Evolutionary conservation across 37 sponge, comb jelly and placozoan species (phyloP), one percentile per base, ranked within the genome.

Genomic region (Theonella swinhoei): DNA sequence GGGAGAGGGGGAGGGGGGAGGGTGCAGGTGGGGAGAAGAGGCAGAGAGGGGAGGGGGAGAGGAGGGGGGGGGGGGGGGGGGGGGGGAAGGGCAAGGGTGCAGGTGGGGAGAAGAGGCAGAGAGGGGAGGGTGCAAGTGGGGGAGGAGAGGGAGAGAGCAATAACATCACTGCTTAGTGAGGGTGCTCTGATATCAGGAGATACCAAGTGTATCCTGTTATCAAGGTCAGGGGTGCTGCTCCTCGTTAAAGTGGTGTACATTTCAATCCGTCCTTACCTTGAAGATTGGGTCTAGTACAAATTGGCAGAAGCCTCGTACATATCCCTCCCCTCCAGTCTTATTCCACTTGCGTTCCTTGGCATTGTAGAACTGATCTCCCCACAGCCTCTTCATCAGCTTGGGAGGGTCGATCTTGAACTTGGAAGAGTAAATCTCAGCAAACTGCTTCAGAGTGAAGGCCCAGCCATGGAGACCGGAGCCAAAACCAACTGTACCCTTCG

Each of bases 381-480:
- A 99, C 28, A 99, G 87, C 28, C 95, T 82, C 84, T 87, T 91
- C 96, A 99, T 99, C 64, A 95, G 80, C 64, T 99, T 99, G 14
- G 86, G 77, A 0, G 88, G 70, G 76, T 97, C 96, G 78, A 97
- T 92, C 88, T 99, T 99, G 91, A 97, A 97, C 83, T 99, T 99
- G 28, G 80, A 91, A 9, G 96, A 79, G 68, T 99, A 99, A 31
- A 94, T 95, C 77, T 99, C 99, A 39, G 95, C 97, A 89, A 99
- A 99, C 86, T 99, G 97, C 78, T 99, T 99, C 76, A 99, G 78
- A 30, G 96, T 90, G 89, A 99, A 99, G 47, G 97, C 99, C 99
- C 99, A 99, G 19, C 97, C 97, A 81, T 99, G 99, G 4, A 97
- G 87, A 54, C 99, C 97, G 17, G 99, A 99, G 3, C 99, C 99